Evolutionary conservation across 2,113 vertebrate genomes (phyloP).

Genomic region (rabbit (Oryctolagus cuniculus)): mOryCun1.1 NC_091435.1:64045001-64045500

Average conservation of each 20-base stretch:
- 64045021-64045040: not conserved
- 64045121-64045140: not conserved
- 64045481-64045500: not conserved
- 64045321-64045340: slow-evolving; percentile 43
- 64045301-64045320: slow-evolving; percentile 13
- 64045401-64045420: not conserved
- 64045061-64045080: not conserved
- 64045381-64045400: not conserved
- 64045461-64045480: slow-evolving; percentile 8
- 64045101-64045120: not conserved
- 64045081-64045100: not conserved
- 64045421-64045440: not conserved
- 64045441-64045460: not conserved
- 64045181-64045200: not conserved
- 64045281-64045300: not conserved
- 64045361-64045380: not conserved
- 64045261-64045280: not conserved
- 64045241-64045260: not conserved
- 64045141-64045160: not conserved
- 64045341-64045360: not conserved
- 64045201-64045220: not conserved
- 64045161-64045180: not conserved
- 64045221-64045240: not conserved
- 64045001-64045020: too few relatives aligned
- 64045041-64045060: not conserved